phyloP scores from a whole-genome alignment of 2,797 vertebrate species.

The Harpagifer antarcticus region DNA sequence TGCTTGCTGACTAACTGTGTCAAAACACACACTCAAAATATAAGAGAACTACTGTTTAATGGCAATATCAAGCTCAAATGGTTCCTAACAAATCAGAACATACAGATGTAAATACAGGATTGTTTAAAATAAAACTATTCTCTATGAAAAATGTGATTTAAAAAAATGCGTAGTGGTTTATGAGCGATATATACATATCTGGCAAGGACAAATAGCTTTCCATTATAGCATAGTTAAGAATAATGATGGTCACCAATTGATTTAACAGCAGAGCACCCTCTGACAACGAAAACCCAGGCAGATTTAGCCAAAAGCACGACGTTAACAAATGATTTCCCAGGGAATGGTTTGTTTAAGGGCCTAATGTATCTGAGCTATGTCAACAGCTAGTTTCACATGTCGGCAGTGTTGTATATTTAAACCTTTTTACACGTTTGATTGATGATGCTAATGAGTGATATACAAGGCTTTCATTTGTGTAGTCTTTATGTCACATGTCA shows the following conservation, averaged over 20 bases:
- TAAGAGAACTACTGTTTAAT: conserved; percentile 32
- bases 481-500: conserved; percentile 63
- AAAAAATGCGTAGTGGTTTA: conserved; percentile 33
- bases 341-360: conserved; percentile 72
- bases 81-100: conserved; percentile 48
- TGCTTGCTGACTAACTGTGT: conserved; percentile 39
- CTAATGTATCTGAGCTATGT: conserved; percentile 71
- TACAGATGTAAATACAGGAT: conserved; percentile 22
- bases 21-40: not conserved
- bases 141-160: conserved; percentile 2
- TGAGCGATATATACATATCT: conserved; percentile 33
- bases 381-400: conserved; percentile 75
- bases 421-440: conserved; percentile 65
- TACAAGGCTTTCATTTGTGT: conserved; percentile 49
- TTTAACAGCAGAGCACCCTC: conserved; percentile 59
- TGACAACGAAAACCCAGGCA: conserved; percentile 53
- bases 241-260: conserved; percentile 57
- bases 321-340: conserved; percentile 67
- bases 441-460: conserved; percentile 67
- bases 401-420: conserved; percentile 71
- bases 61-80: conserved; percentile 40
- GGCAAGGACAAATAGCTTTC: conserved; percentile 51
- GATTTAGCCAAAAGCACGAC: conserved; percentile 59
- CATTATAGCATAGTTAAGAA: conserved; percentile 49
- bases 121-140: conserved; percentile 23